Evolutionary conservation across 2,888 invertebrate species (phyloP).

Genomic region (Leptopterna dolabrata): DNA sequence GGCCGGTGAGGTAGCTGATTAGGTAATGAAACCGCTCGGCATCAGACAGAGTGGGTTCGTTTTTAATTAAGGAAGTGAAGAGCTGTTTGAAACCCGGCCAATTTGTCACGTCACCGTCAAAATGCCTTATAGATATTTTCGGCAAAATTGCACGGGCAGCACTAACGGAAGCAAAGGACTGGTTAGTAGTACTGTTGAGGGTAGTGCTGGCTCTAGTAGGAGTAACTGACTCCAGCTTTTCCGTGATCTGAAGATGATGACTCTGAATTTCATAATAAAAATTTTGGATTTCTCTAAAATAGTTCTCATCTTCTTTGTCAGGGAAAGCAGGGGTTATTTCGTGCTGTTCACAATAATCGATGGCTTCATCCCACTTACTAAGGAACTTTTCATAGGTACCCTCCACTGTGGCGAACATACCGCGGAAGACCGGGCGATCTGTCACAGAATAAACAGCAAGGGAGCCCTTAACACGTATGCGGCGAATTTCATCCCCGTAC

Average conservation of each 20-base stretch:
- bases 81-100: conserved; percentile 28
- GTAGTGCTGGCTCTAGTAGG: background rate
- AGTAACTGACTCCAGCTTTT: background rate
- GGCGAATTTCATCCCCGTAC: background rate
- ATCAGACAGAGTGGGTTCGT: background rate
- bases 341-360: background rate
- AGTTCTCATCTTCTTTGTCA: background rate
- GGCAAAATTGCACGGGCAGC: background rate
- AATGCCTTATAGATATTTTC: background rate
- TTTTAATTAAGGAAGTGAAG: background rate
- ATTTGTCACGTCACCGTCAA: background rate
- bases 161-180: background rate
- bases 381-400: background rate
- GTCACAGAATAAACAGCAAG: background rate
- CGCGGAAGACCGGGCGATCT: background rate
- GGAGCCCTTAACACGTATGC: background rate
- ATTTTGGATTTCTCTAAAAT: background rate
- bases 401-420: conserved; percentile 13
- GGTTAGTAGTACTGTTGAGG: background rate
- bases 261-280: background rate
- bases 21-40: conserved; percentile 27
- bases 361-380: background rate
- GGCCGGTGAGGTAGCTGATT: background rate
- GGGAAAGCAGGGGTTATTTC: background rate
- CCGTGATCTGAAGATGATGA: background rate